These are phyloP conservation scores for Gonioctena quinquepunctata DNA, from an alignment of 1,140 invertebrate species.

Conservation along the genomic window DNA sequence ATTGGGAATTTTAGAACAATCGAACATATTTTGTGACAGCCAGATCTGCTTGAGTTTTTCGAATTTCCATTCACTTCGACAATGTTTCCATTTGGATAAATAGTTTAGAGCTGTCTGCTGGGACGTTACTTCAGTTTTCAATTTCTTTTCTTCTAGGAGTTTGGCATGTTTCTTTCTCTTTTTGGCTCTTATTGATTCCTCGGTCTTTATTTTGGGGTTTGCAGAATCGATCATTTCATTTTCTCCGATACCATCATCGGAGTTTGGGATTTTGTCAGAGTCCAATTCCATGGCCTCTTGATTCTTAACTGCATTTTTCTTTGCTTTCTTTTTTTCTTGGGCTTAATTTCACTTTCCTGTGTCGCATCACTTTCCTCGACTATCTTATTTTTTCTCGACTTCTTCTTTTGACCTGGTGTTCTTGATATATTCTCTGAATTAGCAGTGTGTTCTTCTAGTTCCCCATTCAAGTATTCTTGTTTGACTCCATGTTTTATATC, in stretches of 20 bases:
- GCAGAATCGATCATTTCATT: too few species aligned
- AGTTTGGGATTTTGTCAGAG: not conserved
- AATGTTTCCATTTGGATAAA: conserved; percentile 71
- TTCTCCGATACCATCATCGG: not conserved
- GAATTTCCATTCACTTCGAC: conserved; percentile 74
- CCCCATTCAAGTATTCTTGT: too few species aligned
- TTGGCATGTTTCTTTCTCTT: conserved; percentile 41
- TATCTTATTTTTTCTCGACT: not conserved
- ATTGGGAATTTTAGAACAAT: conserved; percentile 61
- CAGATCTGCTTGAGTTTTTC: conserved; percentile 76
- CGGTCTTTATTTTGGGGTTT: conserved; percentile 22
- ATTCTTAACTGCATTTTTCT: not conserved
- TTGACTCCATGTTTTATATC: not conserved
- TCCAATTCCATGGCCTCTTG: not conserved
- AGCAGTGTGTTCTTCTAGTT: too few species aligned
- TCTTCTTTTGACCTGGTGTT: not conserved
- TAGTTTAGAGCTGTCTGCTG: conserved; percentile 60
- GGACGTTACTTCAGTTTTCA: conserved; percentile 35
- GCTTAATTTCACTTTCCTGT: not conserved
- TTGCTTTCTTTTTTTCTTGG: not conserved
- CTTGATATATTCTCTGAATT: too few species aligned
- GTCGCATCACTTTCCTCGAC: not conserved
- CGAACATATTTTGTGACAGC: conserved; percentile 70
- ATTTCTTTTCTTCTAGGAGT: conserved; percentile 39
- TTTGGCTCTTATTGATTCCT: conserved; percentile 38